Percentiles rank a stretch among this genome's conserved stretches.
Evolutionary conservation across 2,888 invertebrate species (phyloP).

Genomic region (Malacosoma neustria): DNA sequence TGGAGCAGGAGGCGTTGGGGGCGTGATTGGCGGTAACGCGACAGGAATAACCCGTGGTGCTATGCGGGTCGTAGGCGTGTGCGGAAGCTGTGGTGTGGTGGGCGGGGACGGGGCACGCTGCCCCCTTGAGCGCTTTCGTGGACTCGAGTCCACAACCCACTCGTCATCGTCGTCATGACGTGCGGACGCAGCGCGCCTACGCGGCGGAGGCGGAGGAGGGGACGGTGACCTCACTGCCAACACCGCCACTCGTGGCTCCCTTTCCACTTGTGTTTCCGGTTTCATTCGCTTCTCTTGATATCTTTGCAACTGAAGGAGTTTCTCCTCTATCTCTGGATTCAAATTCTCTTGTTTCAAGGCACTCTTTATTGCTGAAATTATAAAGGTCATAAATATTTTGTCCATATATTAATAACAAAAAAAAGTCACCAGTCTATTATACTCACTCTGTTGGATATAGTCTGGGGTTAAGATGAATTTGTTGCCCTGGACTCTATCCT

Average conservation of each 20-base stretch:
- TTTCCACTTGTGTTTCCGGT: conserved; percentile 57
- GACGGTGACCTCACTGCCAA: conserved; percentile 30
- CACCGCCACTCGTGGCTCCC: conserved; percentile 37
- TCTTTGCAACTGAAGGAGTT: conserved; percentile 88
- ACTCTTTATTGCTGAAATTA: conserved; percentile 89
- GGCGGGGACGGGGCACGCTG: conserved; percentile 18
- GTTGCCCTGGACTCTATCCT: conserved; percentile 41
- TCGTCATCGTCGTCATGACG: conserved; percentile 60
- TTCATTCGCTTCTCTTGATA: conserved; percentile 89
- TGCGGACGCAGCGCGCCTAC: conserved; percentile 35
- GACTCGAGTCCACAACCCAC: conserved; percentile 57
- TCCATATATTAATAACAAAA: too few species aligned
- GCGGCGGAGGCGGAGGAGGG: conserved; percentile 38
- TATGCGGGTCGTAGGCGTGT: conserved; percentile 10
- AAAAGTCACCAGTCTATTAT: conserved; percentile 14
- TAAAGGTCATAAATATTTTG: too few species aligned
- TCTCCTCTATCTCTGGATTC: conserved; percentile 94
- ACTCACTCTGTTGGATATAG: conserved; percentile 95
- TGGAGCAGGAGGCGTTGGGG: conserved; percentile 30
- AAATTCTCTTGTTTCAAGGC: conserved; percentile 94
- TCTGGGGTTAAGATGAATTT: conserved; percentile 92
- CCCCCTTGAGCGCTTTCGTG: conserved; percentile 38
- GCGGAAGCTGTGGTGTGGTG: conserved; percentile 7
- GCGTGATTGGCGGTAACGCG: conserved; percentile 18
- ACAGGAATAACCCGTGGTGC: conserved; percentile 9